Evolutionary conservation across 2,888 invertebrate species (phyloP).

Genomic region (Pristionchus japonicus): DNA sequence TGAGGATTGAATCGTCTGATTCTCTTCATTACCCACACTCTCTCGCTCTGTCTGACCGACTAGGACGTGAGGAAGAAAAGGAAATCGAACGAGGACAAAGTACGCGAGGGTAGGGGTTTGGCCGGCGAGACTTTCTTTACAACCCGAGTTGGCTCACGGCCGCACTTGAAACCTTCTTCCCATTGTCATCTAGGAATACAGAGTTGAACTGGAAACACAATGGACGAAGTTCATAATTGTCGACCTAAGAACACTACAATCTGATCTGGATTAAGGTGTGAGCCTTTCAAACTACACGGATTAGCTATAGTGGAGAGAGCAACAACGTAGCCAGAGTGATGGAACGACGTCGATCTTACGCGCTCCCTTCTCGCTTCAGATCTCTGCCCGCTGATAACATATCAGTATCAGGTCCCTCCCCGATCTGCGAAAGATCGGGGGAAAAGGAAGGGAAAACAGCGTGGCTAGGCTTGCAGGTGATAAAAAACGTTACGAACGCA

Average conservation of each 20-base stretch:
- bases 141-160: not conserved
- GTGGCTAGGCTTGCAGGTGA: not conserved
- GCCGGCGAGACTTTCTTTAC: not conserved
- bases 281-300: not conserved
- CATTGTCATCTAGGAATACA: not conserved
- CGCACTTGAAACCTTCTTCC: not conserved
- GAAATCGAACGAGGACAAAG: not conserved
- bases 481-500: not conserved
- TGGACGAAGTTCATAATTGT: not conserved
- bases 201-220: not conserved
- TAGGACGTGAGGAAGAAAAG: not conserved
- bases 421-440: not conserved
- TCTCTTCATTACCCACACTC: not conserved
- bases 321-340: not conserved
- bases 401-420: not conserved
- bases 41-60: not conserved
- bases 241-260: not conserved
- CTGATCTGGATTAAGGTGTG: not conserved
- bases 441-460: not conserved
- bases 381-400: not conserved
- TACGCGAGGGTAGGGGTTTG: not conserved
- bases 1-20: not conserved
- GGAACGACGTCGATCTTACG: not conserved
- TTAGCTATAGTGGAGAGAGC: not conserved
- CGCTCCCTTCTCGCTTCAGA: not conserved